Base-by-base conservation (phyloP, 2,888 invertebrate genomes). In the Allolobophora icterica region DNA sequence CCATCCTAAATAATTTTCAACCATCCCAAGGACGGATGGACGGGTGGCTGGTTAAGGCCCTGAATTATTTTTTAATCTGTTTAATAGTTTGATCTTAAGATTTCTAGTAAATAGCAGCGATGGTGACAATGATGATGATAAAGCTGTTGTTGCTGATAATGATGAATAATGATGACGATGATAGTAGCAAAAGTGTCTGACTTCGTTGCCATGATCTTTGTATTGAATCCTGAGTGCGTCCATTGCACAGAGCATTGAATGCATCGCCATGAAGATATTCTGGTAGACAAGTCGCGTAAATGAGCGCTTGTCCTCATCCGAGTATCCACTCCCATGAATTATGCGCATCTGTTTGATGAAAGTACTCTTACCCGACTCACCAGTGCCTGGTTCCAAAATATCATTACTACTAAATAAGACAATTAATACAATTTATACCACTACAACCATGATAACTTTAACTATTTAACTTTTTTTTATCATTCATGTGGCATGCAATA, bases 301-400 rank as follows among this genome's bases (percentile, higher is more conserved):
- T 93, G 98, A 98, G 94, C 98, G 97, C 96, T 99, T 99, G 96
- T 99, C 99, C 95, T 99, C 99, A 96, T 99, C 99, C 95, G 99
- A 98, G 96, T 99, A 99, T 94, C 99, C 99, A 94, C 98, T 97
- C 93, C 99, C 99, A 96, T 99, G 99, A 96, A 99, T 99, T 96
- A 99, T 99, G 96, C 99, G 97, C 99, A 99, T 99, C 97, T 99
- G 99, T 97, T 99, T 99, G 96, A 99, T 99, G 96, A 99, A 99
- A 93, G 99, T 99, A 94, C 99, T 99, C 96, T 99, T 99, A 94
- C 99, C 99, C 93, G 99, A 99, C 96, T 99, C 99, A 96, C 99
- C 99, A 96, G 99, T 98, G 94, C 98, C 98, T 98, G 96, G 13
- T 96, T 95, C 35, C 90, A 38, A 38, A 71, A 71, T 71, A 71